These are phyloP conservation scores for Ctenodactylus gundi DNA, from an alignment of 2,113 vertebrate species.

Conservation along the genomic window DNA sequence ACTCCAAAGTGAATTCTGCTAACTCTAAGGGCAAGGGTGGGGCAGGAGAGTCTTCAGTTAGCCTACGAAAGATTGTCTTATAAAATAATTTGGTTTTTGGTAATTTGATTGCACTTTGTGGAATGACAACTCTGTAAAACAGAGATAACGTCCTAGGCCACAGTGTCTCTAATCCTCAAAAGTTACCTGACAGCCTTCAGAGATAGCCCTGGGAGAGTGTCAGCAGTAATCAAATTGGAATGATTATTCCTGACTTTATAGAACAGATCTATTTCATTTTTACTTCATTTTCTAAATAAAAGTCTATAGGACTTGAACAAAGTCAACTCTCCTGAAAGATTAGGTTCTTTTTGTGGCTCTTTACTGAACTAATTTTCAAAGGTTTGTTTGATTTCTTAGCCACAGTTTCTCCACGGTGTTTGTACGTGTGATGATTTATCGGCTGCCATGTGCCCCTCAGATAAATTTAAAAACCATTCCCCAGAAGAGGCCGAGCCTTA, in stretches of 20 bases:
- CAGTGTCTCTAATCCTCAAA: background rate
- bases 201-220: background rate
- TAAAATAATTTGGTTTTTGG: background rate
- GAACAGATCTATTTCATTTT: conserved; percentile 48
- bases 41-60: fast-evolving
- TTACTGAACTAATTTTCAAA: conserved; percentile 69
- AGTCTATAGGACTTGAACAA: conserved; percentile 34
- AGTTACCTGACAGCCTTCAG: background rate
- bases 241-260: conserved; percentile 47
- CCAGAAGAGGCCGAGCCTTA: conserved; percentile 51
- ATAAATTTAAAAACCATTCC: conserved; percentile 60
- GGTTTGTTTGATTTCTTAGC: conserved; percentile 60
- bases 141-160: background rate
- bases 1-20: background rate
- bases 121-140: background rate
- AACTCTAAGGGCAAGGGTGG: background rate
- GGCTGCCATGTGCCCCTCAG: conserved; percentile 21
- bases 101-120: background rate
- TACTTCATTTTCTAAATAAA: conserved; percentile 53
- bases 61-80: background rate
- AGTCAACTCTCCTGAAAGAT: conserved; percentile 43
- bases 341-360: conserved; percentile 26
- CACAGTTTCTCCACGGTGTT: conserved; percentile 52
- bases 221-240: conserved; percentile 23
- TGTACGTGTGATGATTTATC: conserved; percentile 55